A percentile compares a stretch with the other conserved stretches of the same genome.
Conservation (phyloP, 1,140 invertebrate genomes). For the Lucilia sericata region DNA sequence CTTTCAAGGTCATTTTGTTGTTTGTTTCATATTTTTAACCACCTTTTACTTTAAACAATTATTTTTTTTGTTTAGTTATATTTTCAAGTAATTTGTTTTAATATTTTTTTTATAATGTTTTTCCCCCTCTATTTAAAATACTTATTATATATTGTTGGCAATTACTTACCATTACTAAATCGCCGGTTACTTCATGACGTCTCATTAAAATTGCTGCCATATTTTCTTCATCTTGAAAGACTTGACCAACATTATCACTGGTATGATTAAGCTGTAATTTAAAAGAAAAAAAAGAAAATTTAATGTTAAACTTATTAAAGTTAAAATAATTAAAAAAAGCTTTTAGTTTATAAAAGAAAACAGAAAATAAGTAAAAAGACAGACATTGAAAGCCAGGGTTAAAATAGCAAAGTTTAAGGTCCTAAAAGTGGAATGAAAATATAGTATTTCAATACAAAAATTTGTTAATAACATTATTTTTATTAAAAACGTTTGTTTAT, state of each 20-base stretch:
- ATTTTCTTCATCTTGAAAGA: constrained; percentile 87
- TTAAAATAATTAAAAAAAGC: constrained; percentile 31
- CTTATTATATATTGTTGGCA: background rate
- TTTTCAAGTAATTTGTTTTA: constrained; percentile 23
- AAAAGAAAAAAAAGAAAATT: constrained; percentile 39
- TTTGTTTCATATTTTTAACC: constrained; percentile 13
- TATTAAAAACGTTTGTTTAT: too few species aligned
- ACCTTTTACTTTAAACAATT: constrained; percentile 23
- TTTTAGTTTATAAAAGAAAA: too few species aligned
- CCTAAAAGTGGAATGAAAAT: too few species aligned
- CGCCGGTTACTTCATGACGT: constrained; percentile 79
- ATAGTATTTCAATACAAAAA: too few species aligned
- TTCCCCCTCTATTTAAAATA: background rate
- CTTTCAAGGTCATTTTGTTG: constrained; percentile 36
- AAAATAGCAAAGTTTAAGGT: too few species aligned
- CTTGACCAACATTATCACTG: constrained; percentile 80
- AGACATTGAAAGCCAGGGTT: too few species aligned
- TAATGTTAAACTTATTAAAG: background rate
- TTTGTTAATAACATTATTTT: too few species aligned
- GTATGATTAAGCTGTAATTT: constrained; percentile 70
- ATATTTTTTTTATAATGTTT: background rate
- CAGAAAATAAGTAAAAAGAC: too few species aligned
- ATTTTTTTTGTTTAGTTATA: too few species aligned
- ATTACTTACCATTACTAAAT: constrained; percentile 85
- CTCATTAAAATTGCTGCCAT: constrained; percentile 87